These are phyloP conservation scores for Odocoileus virginianus DNA, from an alignment of 2,113 vertebrate genomes.

Conservation along the genomic window DNA sequence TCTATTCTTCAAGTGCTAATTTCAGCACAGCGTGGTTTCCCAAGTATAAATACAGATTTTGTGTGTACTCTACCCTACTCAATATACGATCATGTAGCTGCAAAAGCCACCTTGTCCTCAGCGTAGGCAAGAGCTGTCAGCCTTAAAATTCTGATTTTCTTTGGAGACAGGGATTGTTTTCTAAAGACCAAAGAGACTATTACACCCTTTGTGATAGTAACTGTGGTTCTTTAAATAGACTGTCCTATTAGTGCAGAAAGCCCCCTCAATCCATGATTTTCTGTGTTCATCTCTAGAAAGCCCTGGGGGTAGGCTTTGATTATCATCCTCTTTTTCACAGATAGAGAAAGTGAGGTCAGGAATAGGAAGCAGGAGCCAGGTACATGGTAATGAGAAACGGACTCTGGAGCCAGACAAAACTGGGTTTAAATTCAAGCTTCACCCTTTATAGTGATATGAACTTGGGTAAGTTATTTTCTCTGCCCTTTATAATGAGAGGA, in stretches of 20 bases:
- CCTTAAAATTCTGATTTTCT: not conserved
- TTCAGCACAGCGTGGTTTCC: constrained; percentile 72
- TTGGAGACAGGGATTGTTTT: not conserved
- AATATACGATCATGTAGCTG: constrained; percentile 2
- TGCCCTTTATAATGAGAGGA: not conserved
- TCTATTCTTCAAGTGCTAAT: constrained; percentile 71
- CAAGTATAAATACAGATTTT: constrained; percentile 67
- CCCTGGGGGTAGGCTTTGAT: not conserved
- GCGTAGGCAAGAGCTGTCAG: not conserved
- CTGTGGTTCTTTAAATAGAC: not conserved
- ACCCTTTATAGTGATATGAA: not conserved
- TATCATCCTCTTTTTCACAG: not conserved
- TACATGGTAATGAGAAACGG: not conserved
- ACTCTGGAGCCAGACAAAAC: not conserved
- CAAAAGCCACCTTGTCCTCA: constrained; percentile 44
- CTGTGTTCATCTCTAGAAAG: not conserved
- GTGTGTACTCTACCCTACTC: constrained; percentile 61
- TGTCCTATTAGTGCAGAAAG: not conserved
- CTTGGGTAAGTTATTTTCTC: not conserved
- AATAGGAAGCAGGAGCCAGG: not conserved
- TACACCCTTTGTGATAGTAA: not conserved
- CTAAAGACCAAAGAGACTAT: not conserved
- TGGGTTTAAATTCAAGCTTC: not conserved
- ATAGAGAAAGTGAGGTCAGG: not conserved
- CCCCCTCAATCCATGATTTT: not conserved